Base-by-base conservation (phyloP, 2,888 invertebrate species). In the Epinotia nisella region DNA sequence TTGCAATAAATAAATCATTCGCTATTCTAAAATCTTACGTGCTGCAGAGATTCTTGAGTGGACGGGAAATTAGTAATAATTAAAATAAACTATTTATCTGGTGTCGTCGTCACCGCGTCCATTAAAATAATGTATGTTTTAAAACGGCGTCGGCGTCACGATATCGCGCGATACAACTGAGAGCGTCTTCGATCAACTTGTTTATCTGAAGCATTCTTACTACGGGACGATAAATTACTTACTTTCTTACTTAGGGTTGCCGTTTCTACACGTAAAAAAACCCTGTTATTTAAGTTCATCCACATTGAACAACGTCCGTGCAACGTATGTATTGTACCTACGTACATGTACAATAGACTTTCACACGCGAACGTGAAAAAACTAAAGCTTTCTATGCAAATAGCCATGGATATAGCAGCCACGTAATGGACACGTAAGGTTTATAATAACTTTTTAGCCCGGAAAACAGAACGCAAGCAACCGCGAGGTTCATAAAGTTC, bases 71-170 rank as follows among this genome's bases (percentile, higher is more conserved):
- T 72, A 72, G 72, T 62, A 62, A 62, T 72, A 68, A 72, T 72
- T 72, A 72, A 72, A 72, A 62, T 72, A 68, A 72, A 61, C 67
- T 39, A 68, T 62, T 72, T 68, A 72, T 72, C 61, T 56, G 17
- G 61, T 39, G 61, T 62, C 67, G 59, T 71, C 65, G 72, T 76
- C 82, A 76, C 76, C 71, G 78, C 76, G 71, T 82, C 86, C 89
- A 90, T 90, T 89, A 90, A 86, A 88, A 87, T 87, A 88, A 87
- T 87, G 88, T 82, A 83, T 79, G 82, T 78, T 80, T 86, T 84
- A 86, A 86, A 87, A 87, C 82, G 82, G 81, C 84, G 83, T 80
- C 82, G 79, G 81, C 79, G 83, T 85, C 85, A 82, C 79, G 86
- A 85, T 85, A 87, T 85, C 83, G 78, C 77, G 74, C 72, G 74